Evolutionary conservation across 2,113 vertebrate genomes (phyloP).

Genomic region (Mohoua ochrocephala): DNA sequence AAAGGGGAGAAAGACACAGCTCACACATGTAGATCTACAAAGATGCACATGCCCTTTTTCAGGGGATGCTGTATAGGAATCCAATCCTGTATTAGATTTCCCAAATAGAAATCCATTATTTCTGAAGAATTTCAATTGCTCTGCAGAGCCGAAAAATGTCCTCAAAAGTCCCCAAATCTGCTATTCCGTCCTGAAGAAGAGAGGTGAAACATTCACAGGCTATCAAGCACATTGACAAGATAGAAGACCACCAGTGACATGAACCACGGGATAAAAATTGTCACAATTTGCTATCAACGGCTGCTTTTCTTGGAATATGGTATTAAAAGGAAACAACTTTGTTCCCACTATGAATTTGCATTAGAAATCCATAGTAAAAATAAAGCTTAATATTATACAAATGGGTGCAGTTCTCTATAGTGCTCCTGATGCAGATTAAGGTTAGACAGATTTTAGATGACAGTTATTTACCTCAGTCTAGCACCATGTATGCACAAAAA

Average conservation of each 20-base stretch:
- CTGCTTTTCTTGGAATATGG: not conserved
- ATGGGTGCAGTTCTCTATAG: conserved; percentile 24
- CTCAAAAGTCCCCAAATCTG: conserved; percentile 9
- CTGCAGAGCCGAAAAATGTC: conserved; percentile 15
- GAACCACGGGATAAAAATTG: not conserved
- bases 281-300: not conserved
- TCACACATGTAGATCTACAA: not conserved
- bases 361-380: conserved; percentile 59
- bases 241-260: not conserved
- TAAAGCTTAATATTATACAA: conserved; percentile 57
- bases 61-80: not conserved
- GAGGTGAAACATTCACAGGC: not conserved
- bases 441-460: conserved; percentile 47
- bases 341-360: conserved; percentile 37
- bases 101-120: not conserved
- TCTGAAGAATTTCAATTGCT: not conserved
- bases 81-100: not conserved
- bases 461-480: conserved; percentile 54
- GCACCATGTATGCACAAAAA: conserved; percentile 32
- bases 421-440: conserved; percentile 51
- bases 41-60: not conserved
- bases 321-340: conserved; percentile 48
- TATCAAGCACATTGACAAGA: not conserved
- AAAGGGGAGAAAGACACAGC: not conserved
- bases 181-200: not conserved